Evolutionary conservation across 2,797 vertebrate genomes (phyloP), one percentile per base, ranked within the genome.

Genomic region (Adrianichthys oophorus): DNA sequence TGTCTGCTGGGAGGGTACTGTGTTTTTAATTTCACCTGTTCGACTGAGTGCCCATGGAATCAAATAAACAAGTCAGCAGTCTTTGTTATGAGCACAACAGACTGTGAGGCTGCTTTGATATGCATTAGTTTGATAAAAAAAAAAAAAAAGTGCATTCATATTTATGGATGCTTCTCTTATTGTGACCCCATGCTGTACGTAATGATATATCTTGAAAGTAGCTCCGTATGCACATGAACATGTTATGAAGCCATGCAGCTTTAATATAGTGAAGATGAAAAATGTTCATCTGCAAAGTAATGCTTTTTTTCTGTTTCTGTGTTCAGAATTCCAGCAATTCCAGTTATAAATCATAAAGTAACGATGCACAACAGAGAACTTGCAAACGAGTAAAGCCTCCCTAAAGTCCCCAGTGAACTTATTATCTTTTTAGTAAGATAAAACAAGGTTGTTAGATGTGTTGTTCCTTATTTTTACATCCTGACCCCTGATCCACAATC

Each of bases 71-170:
- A 74, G 61, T 60, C 79, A 61, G 76, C 26, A 52, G 52, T 76
- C 74, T 83, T 84, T 84, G 79, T 79, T 74, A 70, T 59, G 65
- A 70, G 78, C 69, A 59, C 50, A 12, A 67, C 48, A 15, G 71
- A 66, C 70, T 70, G 60, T 74, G 70, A 72, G 62, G 4, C 49
- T 44, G 26, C 65, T 74, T 84, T 85, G 78, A 84, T 77, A 86
- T 85, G 85, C 85, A 84, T 86, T 87, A 71, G 69, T 79, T 80
- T 87, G 79, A 87, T 80, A 84, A 85, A 84, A 83, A 85, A 82
- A 83, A 81, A 68, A 81, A 83, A 82, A 82, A 81, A 68, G 80
- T 74, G 78, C 76, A 83, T 88, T 86, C 84, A 81, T 79, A 87
- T 85, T 81, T 83, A 83, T 83, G 78, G 80, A 81, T 70, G 77